phyloP scores from a whole-genome alignment of 2,888 invertebrate species.

The Torymus tubicola region DNA sequence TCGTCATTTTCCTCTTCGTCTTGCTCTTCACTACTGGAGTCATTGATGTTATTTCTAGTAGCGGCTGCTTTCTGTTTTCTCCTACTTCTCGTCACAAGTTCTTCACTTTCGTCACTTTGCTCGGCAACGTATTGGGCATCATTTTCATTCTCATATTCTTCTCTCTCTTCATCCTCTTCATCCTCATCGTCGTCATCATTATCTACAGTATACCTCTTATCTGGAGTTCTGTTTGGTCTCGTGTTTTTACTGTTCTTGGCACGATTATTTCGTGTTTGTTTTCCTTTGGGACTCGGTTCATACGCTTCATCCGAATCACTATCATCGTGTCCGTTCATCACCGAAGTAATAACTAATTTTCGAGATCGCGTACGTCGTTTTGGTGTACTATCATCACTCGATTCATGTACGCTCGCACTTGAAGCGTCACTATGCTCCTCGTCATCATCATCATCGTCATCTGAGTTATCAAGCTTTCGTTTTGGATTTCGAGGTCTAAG shows the following conservation, averaged over 20 bases:
- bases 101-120: slow-evolving; percentile 19
- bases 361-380: slow-evolving; percentile 62
- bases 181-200: slow-evolving; percentile 65
- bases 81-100: slow-evolving; percentile 9
- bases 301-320: slow-evolving; percentile 80
- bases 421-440: slow-evolving; percentile 45
- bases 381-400: slow-evolving; percentile 62
- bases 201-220: slow-evolving; percentile 63
- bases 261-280: slow-evolving; percentile 69
- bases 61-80: neutral
- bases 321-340: slow-evolving; percentile 68
- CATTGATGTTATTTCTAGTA: slow-evolving; percentile 15
- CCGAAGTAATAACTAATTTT: slow-evolving; percentile 18
- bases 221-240: slow-evolving; percentile 62
- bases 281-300: slow-evolving; percentile 76
- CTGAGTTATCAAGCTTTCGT: slow-evolving; percentile 11
- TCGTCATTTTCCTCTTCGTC: neutral
- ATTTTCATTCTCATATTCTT: slow-evolving; percentile 51
- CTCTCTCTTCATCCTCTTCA: slow-evolving; percentile 59
- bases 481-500: slow-evolving; percentile 64
- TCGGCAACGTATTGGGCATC: slow-evolving; percentile 12
- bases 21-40: slow-evolving; percentile 41
- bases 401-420: slow-evolving; percentile 58
- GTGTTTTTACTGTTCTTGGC: slow-evolving; percentile 68
- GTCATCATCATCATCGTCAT: slow-evolving; percentile 27